Evolutionary conservation across 2,113 vertebrate genomes (phyloP).

Genomic region (Oncorhynchus nerka): DNA sequence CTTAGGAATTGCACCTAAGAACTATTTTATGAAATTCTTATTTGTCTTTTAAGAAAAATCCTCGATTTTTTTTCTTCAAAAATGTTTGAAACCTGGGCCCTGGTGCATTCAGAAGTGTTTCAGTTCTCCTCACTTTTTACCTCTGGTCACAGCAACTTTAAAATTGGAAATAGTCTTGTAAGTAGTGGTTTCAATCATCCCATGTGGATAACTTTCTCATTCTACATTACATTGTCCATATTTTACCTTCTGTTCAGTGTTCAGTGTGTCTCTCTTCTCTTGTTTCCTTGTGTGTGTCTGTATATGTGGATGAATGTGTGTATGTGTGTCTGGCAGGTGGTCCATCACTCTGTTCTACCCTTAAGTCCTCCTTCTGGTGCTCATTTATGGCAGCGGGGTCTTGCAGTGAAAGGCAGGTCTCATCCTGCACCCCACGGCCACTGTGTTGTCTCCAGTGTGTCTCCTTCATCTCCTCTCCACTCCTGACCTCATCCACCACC

Average conservation of each 20-base stretch:
- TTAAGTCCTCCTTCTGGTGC: slow-evolving; percentile 83
- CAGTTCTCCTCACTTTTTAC: background rate
- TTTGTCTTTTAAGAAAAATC: too few species aligned
- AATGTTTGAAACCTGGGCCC: too few species aligned
- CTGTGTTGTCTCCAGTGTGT: slow-evolving; percentile 68
- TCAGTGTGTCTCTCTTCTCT: slow-evolving; percentile 77
- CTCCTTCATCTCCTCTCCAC: slow-evolving; percentile 65
- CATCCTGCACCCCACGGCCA: slow-evolving; percentile 74
- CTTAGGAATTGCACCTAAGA: too few species aligned
- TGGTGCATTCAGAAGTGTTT: background rate
- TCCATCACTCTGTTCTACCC: slow-evolving; percentile 86
- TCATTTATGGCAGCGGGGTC: slow-evolving; percentile 76
- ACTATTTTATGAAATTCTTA: too few species aligned
- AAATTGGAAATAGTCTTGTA: background rate
- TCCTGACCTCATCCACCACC: slow-evolving; percentile 45
- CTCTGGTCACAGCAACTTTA: slow-evolving; percentile 1
- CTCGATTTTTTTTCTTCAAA: too few species aligned
- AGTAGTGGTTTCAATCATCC: background rate
- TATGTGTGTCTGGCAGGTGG: slow-evolving; percentile 57
- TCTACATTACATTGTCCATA: slow-evolving; percentile 16
- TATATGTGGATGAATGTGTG: slow-evolving; percentile 35
- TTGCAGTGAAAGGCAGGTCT: slow-evolving; percentile 82
- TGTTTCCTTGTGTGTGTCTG: slow-evolving; percentile 17
- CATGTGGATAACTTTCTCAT: slow-evolving; percentile 3
- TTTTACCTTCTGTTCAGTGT: slow-evolving; percentile 69